Conservation (phyloP, 1,140 invertebrate genomes). For the Euglossa dilemma region DNA sequence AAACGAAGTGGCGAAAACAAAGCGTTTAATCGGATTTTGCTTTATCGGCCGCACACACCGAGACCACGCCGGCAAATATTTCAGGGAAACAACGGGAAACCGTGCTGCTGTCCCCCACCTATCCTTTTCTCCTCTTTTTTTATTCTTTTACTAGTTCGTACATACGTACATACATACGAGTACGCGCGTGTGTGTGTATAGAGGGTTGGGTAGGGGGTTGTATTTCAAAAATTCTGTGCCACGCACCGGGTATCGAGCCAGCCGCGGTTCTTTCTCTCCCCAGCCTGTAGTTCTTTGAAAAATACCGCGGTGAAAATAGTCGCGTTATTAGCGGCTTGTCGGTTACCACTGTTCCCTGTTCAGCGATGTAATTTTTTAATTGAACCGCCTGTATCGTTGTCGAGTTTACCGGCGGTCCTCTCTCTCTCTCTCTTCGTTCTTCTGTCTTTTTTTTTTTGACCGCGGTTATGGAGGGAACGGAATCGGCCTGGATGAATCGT, state of each 20-base stretch:
- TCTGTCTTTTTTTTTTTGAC: not conserved
- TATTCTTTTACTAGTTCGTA: not conserved
- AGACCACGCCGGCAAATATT: slow-evolving; percentile 61
- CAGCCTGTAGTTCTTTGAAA: not conserved
- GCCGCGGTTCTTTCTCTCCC: slow-evolving; percentile 26
- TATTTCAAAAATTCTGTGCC: slow-evolving; percentile 64
- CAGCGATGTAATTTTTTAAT: slow-evolving; percentile 17
- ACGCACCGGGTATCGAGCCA: not conserved
- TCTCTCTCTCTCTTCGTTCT: too few species aligned
- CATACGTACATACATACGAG: not conserved
- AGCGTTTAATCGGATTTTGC: slow-evolving; percentile 71
- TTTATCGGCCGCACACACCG: slow-evolving; percentile 66
- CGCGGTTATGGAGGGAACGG: too few species aligned
- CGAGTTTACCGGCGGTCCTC: not conserved
- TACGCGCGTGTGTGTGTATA: not conserved
- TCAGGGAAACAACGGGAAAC: slow-evolving; percentile 62
- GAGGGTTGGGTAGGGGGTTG: slow-evolving; percentile 32
- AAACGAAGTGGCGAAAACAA: slow-evolving; percentile 68
- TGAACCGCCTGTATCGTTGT: not conserved
- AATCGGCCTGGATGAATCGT: not conserved
- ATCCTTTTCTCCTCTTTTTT: not conserved
- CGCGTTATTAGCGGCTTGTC: slow-evolving; percentile 40
- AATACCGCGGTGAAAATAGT: slow-evolving; percentile 34
- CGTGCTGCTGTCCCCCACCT: not conserved
- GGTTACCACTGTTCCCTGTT: not conserved